A percentile compares a stretch with the other conserved stretches of the same genome.
Conservation (phyloP, 2,888 invertebrate species). For the Tetramorium bicarinatum region DNA sequence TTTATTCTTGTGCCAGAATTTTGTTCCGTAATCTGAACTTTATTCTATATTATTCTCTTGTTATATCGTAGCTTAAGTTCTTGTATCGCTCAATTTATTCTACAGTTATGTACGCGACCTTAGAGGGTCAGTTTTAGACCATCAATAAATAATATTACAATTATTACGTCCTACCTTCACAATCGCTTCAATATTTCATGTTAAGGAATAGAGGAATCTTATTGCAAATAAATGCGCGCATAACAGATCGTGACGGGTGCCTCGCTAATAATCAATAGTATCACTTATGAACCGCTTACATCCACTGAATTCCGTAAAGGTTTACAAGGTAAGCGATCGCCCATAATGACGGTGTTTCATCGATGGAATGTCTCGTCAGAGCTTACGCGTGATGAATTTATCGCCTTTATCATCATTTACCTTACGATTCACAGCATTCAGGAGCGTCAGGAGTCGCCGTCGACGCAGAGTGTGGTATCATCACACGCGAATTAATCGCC, state of each 20-base stretch:
- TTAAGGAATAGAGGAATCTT: not conserved
- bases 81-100: not conserved
- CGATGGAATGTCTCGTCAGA: not conserved
- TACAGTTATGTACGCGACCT: not conserved
- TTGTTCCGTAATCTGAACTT: not conserved
- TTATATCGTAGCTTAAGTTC: not conserved
- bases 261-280: conserved; percentile 22
- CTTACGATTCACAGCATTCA: not conserved
- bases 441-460: not conserved
- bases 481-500: conserved; percentile 61
- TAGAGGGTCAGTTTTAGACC: not conserved
- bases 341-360: conserved; percentile 18
- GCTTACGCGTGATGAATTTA: conserved; percentile 32
- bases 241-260: conserved; percentile 9
- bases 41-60: not conserved
- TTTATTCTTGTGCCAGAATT: not conserved
- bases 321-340: conserved; percentile 31
- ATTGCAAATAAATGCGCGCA: not conserved
- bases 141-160: not conserved
- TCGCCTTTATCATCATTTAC: conserved; percentile 39
- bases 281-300: not conserved
- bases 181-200: not conserved
- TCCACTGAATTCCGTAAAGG: not conserved
- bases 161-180: not conserved
- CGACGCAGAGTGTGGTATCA: not conserved